Evolutionary conservation across 2,113 vertebrate species (phyloP).

Genomic region (Bostrychus sinensis): DNA sequence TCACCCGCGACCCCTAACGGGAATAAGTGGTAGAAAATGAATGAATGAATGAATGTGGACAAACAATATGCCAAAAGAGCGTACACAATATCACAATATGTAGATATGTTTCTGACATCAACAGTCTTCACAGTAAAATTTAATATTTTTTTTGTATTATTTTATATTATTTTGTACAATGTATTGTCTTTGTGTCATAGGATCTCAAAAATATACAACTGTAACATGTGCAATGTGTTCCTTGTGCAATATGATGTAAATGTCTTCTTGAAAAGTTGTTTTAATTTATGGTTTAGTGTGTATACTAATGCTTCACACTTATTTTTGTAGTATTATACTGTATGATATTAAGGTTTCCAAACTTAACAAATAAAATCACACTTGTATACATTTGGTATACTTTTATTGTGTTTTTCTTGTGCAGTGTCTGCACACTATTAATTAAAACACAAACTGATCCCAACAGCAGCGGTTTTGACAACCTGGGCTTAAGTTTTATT

Average conservation of each 20-base stretch:
- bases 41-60: too few relatives aligned
- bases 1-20: too few relatives aligned
- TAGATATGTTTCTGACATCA: too few relatives aligned
- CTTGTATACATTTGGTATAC: slow-evolving; percentile 47
- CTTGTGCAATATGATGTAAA: slow-evolving; percentile 35
- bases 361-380: slow-evolving; percentile 2
- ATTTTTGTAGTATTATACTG: background rate
- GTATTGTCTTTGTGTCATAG: background rate
- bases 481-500: slow-evolving; percentile 17
- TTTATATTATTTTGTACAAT: background rate
- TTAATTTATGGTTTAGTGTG: slow-evolving; percentile 31
- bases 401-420: slow-evolving; percentile 62
- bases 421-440: slow-evolving; percentile 48
- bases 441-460: slow-evolving; percentile 45
- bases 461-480: slow-evolving; percentile 37
- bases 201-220: background rate
- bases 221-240: slow-evolving; percentile 22
- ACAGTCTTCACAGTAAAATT: too few relatives aligned
- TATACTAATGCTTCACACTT: slow-evolving; percentile 14
- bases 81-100: too few relatives aligned
- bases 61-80: background rate
- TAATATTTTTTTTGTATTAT: background rate
- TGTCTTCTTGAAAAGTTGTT: background rate
- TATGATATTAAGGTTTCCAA: background rate
- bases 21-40: too few relatives aligned